Base-by-base conservation (phyloP, 2,113 vertebrate species). In the Terrapene triunguis region DNA sequence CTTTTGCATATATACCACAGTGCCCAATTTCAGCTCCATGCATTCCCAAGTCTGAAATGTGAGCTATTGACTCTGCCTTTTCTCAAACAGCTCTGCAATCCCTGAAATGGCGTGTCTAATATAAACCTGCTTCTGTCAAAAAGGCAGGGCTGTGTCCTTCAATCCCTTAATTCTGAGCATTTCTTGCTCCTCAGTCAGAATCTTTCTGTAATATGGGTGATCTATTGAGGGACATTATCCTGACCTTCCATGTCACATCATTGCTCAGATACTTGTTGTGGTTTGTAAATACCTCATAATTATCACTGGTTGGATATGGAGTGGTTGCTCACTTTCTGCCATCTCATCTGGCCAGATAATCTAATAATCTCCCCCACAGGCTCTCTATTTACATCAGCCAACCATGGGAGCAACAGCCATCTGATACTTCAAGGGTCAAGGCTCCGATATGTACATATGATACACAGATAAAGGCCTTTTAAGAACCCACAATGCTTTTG, bases 381-480 rank as follows among this genome's bases (percentile, higher is more conserved):
- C 82, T 85, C 9, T 17, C 84, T 93, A 51, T 27, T 27, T 85
- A 17, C 1, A 0, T 32, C 95, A 48, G 38, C 78, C 44, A 91
- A 51, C 80, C 88, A 88, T 0, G 29, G 12, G 1, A 2, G 1
- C 25, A 35, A 65, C 12, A 90, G 85, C 87, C 85, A 65, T 57
- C 93, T 89, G 72, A 65, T 92, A 82, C 78, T 93, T 94, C 42
- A 78, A 17, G 87, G 72, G 93, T 78, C 38, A 92, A 47, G 29
- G 80, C 38, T 91, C 2, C 25, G 82, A 1, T 0, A 5, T 78
- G 53, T 57, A 87, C 88, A 3, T 78, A 78, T 80, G 8, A 21
- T 69, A 8, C 17, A 38, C 65, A 38, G 65, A 69, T 69, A 69
- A 19, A 38, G 35, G 17, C 38, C 65, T 21, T 69, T 69, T 38